These are phyloP conservation scores for Pseudopleuronectes americanus DNA, from an alignment of 2,797 vertebrate species.

Conservation along the genomic window DNA sequence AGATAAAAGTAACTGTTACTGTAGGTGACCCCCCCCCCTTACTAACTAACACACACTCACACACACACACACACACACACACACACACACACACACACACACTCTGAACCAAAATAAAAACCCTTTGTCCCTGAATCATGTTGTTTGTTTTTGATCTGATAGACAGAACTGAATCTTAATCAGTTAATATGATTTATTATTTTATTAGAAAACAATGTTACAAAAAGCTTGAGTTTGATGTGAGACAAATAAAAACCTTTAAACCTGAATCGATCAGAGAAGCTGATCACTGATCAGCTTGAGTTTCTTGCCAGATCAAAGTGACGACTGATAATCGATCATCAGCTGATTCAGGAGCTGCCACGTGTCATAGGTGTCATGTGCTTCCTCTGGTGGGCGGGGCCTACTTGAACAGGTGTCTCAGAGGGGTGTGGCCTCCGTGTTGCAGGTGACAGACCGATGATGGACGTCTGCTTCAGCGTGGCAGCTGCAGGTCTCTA, in stretches of 20 bases:
- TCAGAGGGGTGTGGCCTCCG: not conserved
- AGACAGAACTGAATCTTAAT: too few relatives aligned
- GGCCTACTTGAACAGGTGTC: conserved; percentile 1
- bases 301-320: too few relatives aligned
- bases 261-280: too few relatives aligned
- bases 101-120: not conserved
- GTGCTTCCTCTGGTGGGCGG: not conserved
- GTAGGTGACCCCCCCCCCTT: not conserved
- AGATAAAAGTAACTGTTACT: not conserved
- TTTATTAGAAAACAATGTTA: too few relatives aligned
- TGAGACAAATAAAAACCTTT: too few relatives aligned
- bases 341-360: too few relatives aligned
- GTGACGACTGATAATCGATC: too few relatives aligned
- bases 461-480: conserved; percentile 36
- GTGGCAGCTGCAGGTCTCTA: not conserved
- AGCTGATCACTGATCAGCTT: too few relatives aligned
- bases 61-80: too few relatives aligned
- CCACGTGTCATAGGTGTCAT: not conserved
- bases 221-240: too few relatives aligned
- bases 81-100: not conserved
- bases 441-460: not conserved
- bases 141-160: not conserved
- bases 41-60: not conserved
- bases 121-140: conserved; percentile 40
- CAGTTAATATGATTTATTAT: too few relatives aligned